These are phyloP conservation scores for Trichopoda pennipes DNA, from an alignment of 2,888 invertebrate species.

Conservation along the genomic window DNA sequence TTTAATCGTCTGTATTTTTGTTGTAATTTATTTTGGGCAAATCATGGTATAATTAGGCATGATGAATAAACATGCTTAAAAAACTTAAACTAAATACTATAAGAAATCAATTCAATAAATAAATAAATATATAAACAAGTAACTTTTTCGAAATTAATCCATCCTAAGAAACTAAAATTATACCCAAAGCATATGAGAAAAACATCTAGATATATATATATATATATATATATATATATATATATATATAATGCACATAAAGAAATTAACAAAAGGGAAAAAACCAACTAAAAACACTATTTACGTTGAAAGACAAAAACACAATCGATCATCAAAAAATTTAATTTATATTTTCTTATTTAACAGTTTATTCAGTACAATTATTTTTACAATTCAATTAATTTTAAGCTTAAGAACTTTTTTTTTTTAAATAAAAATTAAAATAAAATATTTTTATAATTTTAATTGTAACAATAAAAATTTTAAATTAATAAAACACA, in stretches of 20 bases:
- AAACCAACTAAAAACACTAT: not conserved
- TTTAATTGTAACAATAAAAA: not conserved
- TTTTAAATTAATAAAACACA: not conserved
- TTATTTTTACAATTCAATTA: not conserved
- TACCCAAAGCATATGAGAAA: slow-evolving; percentile 20
- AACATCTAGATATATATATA: not conserved
- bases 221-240: no score
- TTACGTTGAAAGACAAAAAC: slow-evolving; percentile 17
- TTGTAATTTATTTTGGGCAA: slow-evolving; percentile 23
- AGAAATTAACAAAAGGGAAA: slow-evolving; percentile 20
- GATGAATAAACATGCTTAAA: slow-evolving; percentile 37
- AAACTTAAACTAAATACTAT: slow-evolving; percentile 15
- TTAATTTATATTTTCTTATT: not conserved
- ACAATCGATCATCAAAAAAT: not conserved
- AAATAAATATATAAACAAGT: slow-evolving; percentile 4
- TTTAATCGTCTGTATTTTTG: not conserved
- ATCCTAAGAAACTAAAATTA: slow-evolving; percentile 51
- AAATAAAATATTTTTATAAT: not conserved
- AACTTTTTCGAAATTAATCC: slow-evolving; percentile 58
- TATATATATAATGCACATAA: slow-evolving; percentile 33
- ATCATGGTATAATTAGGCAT: slow-evolving; percentile 45
- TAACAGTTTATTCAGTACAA: not conserved
- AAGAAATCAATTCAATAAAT: slow-evolving; percentile 20
- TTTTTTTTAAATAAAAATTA: not conserved
- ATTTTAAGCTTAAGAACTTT: slow-evolving; percentile 19